Base-by-base conservation (phyloP, 2,113 vertebrate genomes). In the Tricholaema leucomelas region DNA sequence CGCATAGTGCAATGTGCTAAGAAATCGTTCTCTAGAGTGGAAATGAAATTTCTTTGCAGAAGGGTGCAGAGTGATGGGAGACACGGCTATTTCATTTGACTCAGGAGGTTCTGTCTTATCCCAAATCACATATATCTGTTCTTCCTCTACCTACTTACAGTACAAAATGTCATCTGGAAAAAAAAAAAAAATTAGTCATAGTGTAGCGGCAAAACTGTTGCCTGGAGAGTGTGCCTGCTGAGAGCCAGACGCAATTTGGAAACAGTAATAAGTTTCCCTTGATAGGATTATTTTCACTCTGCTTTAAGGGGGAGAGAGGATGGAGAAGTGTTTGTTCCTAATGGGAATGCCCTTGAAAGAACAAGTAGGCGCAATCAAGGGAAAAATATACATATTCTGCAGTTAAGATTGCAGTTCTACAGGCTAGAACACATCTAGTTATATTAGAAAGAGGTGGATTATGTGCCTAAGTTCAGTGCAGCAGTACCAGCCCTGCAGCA, bases 261-360 rank as follows among this genome's bases (percentile, higher is more conserved):
- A 96, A 95, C 86, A 95, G 93, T 96, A 96, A 94, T 96, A 97
- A 94, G 92, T 97, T 97, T 97, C 93, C 94, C 91, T 96, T 96
- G 93, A 97, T 97, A 92, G 86, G 93, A 92, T 97, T 97, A 94
- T 97, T 93, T 97, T 97, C 93, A 94, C 94, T 94, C 81, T 90
- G 56, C 92, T 97, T 96, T 96, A 96, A 97, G 85, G 85, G 92
- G 78, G 83, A 93, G 92, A 96, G 83, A 87, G 82, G 78, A 93
- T 91, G 80, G 92, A 95, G 95, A 94, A 85, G 54, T 91, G 85
- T 92, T 91, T 93, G 80, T 96, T 97, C 94, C 92, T 87, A 96
- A 94, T 94, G 88, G 94, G 85, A 94, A 82, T 97, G 93, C 75
- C 93, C 94, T 97, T 96, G 87, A 96, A 97, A 95, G 90, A 96